Evolutionary conservation across 2,113 vertebrate genomes (phyloP).

Genomic region (Sapajus apella): DNA sequence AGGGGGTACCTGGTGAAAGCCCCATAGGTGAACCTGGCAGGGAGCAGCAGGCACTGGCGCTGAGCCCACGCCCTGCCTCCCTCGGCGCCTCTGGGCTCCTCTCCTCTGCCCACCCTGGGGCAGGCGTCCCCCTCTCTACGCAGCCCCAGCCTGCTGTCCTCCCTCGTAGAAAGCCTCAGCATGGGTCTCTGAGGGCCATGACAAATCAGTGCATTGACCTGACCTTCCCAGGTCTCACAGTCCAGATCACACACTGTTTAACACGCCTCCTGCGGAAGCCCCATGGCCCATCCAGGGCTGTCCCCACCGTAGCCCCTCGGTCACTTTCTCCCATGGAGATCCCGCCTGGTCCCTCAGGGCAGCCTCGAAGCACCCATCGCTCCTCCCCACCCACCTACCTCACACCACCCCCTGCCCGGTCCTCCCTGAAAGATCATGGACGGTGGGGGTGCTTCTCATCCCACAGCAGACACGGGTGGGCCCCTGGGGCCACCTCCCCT

Average conservation of each 20-base stretch:
- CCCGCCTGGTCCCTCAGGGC: background rate
- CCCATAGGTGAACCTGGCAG: fast-evolving
- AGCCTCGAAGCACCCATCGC: background rate
- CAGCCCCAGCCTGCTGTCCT: background rate
- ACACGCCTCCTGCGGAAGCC: background rate
- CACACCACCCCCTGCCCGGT: background rate
- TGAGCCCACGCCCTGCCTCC: background rate
- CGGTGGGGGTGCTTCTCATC: background rate
- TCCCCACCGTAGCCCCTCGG: fast-evolving
- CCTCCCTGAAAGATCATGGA: background rate
- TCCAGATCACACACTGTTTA: background rate
- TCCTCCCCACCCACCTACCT: background rate
- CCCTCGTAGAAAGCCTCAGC: background rate
- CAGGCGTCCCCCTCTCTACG: background rate
- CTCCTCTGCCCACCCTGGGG: background rate
- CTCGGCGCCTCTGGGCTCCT: background rate
- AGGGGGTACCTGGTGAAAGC: background rate
- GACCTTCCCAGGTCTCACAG: background rate
- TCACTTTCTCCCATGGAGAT: background rate
- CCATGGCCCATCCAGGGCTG: background rate
- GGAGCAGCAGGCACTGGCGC: background rate
- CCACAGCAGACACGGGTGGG: background rate
- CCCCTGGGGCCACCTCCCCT: background rate
- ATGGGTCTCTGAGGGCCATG: background rate
- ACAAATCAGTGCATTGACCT: fast-evolving